These are phyloP conservation scores for Romanomermis culicivorax DNA, from an alignment of 2,888 invertebrate genomes.

Conservation along the genomic window DNA sequence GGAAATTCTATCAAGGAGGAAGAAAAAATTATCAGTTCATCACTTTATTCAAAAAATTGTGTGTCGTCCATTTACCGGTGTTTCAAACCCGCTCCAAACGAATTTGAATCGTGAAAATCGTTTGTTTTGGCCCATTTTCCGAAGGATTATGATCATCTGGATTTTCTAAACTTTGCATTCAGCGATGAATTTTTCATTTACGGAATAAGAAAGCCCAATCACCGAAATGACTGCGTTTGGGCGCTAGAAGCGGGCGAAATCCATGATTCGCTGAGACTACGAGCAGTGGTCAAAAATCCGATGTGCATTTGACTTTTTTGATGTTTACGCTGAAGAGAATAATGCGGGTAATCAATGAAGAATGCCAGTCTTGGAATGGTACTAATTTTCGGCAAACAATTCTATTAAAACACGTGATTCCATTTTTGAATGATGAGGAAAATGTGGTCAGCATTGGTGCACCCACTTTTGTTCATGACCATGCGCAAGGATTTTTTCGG, in stretches of 20 bases:
- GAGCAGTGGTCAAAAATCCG: background rate
- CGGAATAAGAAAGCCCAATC: background rate
- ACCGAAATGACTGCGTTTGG: background rate
- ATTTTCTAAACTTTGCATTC: too few species aligned
- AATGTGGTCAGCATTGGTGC: background rate
- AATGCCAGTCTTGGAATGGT: background rate
- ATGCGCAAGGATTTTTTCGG: too few species aligned
- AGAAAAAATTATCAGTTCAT: too few species aligned
- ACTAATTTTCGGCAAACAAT: background rate
- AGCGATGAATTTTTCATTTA: too few species aligned
- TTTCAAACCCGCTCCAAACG: too few species aligned
- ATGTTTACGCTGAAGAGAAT: background rate
- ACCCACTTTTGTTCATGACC: too few species aligned
- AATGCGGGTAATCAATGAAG: background rate
- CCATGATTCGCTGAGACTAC: background rate
- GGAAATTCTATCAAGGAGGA: too few species aligned
- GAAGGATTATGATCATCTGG: too few species aligned
- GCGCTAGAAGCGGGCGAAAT: background rate
- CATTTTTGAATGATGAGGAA: background rate
- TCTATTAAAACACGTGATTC: background rate
- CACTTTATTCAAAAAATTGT: too few species aligned
- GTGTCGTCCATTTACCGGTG: too few species aligned
- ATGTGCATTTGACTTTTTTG: background rate
- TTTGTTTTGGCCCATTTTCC: too few species aligned
- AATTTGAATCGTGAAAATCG: too few species aligned